These are phyloP conservation scores for Criorhina ranunculi DNA, from an alignment of 2,888 invertebrate genomes.

Conservation along the genomic window DNA sequence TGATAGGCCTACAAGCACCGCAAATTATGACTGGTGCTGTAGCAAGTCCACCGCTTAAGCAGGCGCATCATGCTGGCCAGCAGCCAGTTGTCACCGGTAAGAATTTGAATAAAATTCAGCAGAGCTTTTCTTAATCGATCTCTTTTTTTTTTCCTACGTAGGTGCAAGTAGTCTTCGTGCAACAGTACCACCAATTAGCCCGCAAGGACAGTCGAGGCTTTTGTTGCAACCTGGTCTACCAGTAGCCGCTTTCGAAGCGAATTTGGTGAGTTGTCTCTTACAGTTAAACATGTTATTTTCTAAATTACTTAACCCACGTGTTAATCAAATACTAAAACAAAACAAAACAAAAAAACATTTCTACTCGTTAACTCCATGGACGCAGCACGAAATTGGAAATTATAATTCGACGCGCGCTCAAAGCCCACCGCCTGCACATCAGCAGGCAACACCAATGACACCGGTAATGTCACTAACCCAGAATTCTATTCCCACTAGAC, in stretches of 20 bases:
- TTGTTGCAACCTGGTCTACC: slow-evolving; percentile 86
- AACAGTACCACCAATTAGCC: slow-evolving; percentile 87
- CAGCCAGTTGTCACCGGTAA: slow-evolving; percentile 85
- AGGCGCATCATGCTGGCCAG: slow-evolving; percentile 83
- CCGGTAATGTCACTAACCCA: slow-evolving; percentile 85
- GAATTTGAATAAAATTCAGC: slow-evolving; percentile 17
- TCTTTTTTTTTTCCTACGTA: slow-evolving; percentile 74
- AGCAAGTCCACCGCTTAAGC: slow-evolving; percentile 86
- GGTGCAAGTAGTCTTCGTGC: slow-evolving; percentile 85
- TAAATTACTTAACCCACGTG: neutral
- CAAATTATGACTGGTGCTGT: slow-evolving; percentile 86
- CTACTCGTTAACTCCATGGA: slow-evolving; percentile 78
- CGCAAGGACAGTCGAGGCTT: slow-evolving; percentile 86
- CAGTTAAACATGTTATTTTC: neutral
- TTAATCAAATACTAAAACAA: slow-evolving; percentile 36
- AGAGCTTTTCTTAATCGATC: neutral
- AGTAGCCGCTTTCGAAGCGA: slow-evolving; percentile 87
- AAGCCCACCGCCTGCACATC: slow-evolving; percentile 94
- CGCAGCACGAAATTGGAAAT: slow-evolving; percentile 87
- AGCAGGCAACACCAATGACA: slow-evolving; percentile 90
- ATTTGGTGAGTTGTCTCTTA: slow-evolving; percentile 88
- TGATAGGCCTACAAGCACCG: slow-evolving; percentile 83
- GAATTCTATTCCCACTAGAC: slow-evolving; percentile 7
- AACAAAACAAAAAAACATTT: slow-evolving; percentile 28
- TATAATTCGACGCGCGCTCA: slow-evolving; percentile 85